phyloP scores from a whole-genome alignment of 2,797 vertebrate genomes.

The Alectoris magna region DNA sequence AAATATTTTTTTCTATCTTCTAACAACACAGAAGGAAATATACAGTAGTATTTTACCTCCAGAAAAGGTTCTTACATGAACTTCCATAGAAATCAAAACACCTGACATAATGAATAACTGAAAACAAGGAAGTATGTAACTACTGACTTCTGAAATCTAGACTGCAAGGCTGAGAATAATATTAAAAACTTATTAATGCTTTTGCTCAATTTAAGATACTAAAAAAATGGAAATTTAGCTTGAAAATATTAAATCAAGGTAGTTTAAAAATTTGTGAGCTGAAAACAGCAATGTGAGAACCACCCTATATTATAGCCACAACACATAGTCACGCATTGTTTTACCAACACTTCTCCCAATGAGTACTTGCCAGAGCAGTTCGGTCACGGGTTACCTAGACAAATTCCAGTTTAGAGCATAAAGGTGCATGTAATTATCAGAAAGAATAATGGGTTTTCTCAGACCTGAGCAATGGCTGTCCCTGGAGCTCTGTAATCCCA shows the following conservation, averaged over 20 bases:
- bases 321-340: neutral
- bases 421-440: neutral
- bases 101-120: neutral
- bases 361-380: neutral
- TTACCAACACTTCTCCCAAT: neutral
- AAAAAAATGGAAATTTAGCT: neutral
- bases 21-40: neutral
- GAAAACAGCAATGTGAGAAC: neutral
- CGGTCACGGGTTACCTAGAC: accelerated
- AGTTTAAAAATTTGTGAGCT: neutral
- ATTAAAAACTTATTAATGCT: neutral
- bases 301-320: neutral
- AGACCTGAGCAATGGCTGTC: neutral
- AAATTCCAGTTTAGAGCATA: neutral
- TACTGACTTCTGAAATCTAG: neutral
- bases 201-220: neutral
- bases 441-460: neutral
- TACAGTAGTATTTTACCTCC: neutral
- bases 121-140: neutral
- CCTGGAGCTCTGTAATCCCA: neutral
- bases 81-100: neutral
- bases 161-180: neutral
- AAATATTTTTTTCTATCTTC: neutral
- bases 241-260: neutral
- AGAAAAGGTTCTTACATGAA: neutral